Conservation (phyloP, 2,888 invertebrate species). For the Phyllotreta striolata region DNA sequence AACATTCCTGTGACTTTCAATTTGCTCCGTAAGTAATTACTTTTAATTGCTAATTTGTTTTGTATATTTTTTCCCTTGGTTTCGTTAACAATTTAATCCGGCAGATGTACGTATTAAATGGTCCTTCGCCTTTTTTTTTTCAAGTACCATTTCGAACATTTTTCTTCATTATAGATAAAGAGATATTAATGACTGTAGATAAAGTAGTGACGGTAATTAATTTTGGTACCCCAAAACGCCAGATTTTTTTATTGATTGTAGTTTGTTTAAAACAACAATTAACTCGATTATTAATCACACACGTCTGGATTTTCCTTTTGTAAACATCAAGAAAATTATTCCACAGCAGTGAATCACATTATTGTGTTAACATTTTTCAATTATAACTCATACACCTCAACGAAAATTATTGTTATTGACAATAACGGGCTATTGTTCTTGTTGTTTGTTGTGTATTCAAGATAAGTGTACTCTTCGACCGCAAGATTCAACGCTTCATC, state of each 20-base stretch:
- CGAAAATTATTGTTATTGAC: too few species aligned
- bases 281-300: too few species aligned
- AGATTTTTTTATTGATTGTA: constrained; percentile 25
- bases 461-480: too few species aligned
- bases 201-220: constrained; percentile 28
- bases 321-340: too few species aligned
- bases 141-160: constrained; percentile 3
- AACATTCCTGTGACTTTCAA: constrained; percentile 42
- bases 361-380: too few species aligned
- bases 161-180: constrained; percentile 26
- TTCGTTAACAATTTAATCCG: background rate
- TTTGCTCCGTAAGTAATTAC: constrained; percentile 39
- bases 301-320: too few species aligned
- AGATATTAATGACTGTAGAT: constrained; percentile 24
- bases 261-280: constrained; percentile 2
- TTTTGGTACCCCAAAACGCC: constrained; percentile 29
- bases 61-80: constrained; percentile 14
- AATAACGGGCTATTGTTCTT: too few species aligned
- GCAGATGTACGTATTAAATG: constrained; percentile 9
- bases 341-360: too few species aligned
- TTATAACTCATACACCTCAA: too few species aligned
- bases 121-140: constrained; percentile 10
- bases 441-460: too few species aligned
- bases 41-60: constrained; percentile 25
- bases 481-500: too few species aligned